Evolutionary conservation across 2,888 invertebrate genomes (phyloP).

Genomic region (Scelioninae gen. 1): DNA sequence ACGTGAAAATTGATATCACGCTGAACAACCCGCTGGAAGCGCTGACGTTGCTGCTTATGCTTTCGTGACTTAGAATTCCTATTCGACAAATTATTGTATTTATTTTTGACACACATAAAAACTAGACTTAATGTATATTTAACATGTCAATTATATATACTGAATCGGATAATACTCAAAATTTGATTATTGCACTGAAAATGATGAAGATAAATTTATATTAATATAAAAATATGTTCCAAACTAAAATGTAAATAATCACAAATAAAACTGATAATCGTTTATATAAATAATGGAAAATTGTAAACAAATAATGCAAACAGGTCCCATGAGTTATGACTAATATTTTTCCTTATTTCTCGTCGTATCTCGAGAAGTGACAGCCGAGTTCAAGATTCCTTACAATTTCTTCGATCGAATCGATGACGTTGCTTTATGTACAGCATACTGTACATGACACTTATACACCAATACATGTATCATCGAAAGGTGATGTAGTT

Average conservation of each 20-base stretch:
- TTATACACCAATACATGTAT: slow-evolving; percentile 68
- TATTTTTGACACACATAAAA: slow-evolving; percentile 16
- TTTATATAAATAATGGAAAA: background rate
- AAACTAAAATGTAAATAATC: too few species aligned
- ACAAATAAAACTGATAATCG: too few species aligned
- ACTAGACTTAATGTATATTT: background rate
- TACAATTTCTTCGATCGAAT: slow-evolving; percentile 63
- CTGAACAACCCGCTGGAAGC: slow-evolving; percentile 60
- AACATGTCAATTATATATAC: background rate
- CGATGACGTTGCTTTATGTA: slow-evolving; percentile 72
- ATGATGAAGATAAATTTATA: too few species aligned
- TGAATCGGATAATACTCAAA: background rate
- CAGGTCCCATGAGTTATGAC: slow-evolving; percentile 5
- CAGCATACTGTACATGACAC: slow-evolving; percentile 75
- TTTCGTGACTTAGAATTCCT: slow-evolving; percentile 59
- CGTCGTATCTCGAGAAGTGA: slow-evolving; percentile 33
- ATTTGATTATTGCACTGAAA: too few species aligned
- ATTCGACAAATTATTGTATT: slow-evolving; percentile 62
- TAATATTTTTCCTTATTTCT: slow-evolving; percentile 26
- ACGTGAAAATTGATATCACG: slow-evolving; percentile 72
- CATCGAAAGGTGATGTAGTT: slow-evolving; percentile 48
- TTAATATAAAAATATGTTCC: too few species aligned
- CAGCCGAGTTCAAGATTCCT: slow-evolving; percentile 41
- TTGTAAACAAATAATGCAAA: slow-evolving; percentile 8
- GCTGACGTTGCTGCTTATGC: slow-evolving; percentile 69